Base-by-base conservation (phyloP, 2,888 invertebrate genomes). In the Eugnorisma glareosa region DNA sequence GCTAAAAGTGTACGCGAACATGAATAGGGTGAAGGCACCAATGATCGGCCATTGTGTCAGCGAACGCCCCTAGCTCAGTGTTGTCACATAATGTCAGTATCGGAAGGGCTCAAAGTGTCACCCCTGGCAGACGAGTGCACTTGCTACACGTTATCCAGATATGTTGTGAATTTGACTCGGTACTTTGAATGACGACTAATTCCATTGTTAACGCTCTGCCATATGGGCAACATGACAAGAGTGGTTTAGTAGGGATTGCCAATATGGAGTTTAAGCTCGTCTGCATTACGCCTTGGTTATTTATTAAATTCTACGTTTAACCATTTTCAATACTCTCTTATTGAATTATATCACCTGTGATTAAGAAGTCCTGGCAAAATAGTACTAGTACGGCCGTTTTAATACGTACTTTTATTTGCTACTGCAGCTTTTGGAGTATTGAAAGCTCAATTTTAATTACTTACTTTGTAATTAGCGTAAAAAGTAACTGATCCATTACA, bases 161-260 rank as follows among this genome's bases (percentile, higher is more conserved):
- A 95, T 94, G 94, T 93, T 93, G 92, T 90, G 87, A 92, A 92
- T 95, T 95, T 93, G 92, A 93, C 91, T 92, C 93, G 92, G 92
- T 93, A 93, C 93, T 95, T 94, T 96, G 95, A 96, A 96, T 96
- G 94, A 93, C 94, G 95, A 93, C 96, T 96, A 96, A 96, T 96
- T 96, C 96, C 91, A 95, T 96, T 96, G 96, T 96, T 94, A 93
- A 92, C 93, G 93, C 89, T 89, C 86, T 90, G 94, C 92, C 96
- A 96, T 96, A 96, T 96, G 96, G 95, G 93, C 90, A 84, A 93
- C 94, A 94, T 93, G 94, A 93, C 94, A 93, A 90, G 94, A 92
- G 91, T 86, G 93, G 92, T 92, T 95, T 92, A 91, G 89, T 79
- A 79, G 73, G 79, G 89, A 93, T 94, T 93, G 90, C 85, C 89